Base-by-base conservation (phyloP, 2,797 vertebrate species). In the Sarcophilus harrisii region DNA sequence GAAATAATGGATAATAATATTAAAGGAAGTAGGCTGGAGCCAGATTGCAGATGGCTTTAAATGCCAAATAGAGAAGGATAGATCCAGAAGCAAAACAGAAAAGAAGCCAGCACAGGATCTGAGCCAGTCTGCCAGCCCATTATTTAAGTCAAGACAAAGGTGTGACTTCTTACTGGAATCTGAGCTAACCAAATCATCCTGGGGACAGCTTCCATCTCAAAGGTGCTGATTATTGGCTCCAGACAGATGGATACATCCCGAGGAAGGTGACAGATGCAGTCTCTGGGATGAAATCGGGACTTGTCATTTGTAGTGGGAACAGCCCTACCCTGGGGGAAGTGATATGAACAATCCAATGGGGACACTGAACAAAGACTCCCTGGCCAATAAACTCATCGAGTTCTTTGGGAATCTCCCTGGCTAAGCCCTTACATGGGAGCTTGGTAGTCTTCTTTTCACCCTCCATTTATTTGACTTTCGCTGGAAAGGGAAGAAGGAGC, bases 401-500 rank as follows among this genome's bases (percentile, higher is more conserved):
- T 45, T 45, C 18, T 5, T 45, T 45, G 38, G 73, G 73, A 81
- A 24, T 87, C 38, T 49, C 38, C 24, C 21, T 12, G 38, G 27
- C 12, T 9, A 81, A 73, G 5, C 62, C n/a, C 5, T 73, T 38
- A 2, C 5, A 24, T 3, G 8, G 45, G 38, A 87, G 21, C 73
- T 87, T 12, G 38, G 38, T 10, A 87, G 73, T 87, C 38, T 38
- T 87, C 38, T 87, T 38, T 49, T 87, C 38, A 45, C 73, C 45
- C 38, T 81, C 73, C 73, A 87, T 87, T 45, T 87, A 49, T 87
- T 49, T 87, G 38, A 0, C 24, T 87, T 87, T 87, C 49, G 8
- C 21, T 49, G 21, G 38, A 87, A 28, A 91, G 89, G 14, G 94
- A 94, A 49, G 73, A 49, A 96, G 96, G 12, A n/a, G 49, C 16